phyloP scores from a whole-genome alignment of 1,140 invertebrate species.

The Sitobion miscanthi region DNA sequence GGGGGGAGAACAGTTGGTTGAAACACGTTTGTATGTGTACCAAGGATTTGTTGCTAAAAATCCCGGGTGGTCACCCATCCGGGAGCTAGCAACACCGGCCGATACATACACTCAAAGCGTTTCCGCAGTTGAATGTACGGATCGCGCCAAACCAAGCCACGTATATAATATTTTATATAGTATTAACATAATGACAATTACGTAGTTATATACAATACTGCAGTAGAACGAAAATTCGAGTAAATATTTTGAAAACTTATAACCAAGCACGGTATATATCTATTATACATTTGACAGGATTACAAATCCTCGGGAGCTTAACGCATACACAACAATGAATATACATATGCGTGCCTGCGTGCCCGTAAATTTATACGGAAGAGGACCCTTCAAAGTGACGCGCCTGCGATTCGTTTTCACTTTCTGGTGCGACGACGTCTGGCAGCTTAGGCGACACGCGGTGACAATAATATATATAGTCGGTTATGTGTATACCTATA shows the following conservation, averaged over 20 bases:
- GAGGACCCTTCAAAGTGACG: background rate
- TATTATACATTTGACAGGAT: background rate
- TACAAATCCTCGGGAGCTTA: background rate
- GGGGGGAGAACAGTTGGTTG: too few relatives aligned
- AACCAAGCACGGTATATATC: background rate
- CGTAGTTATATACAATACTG: background rate
- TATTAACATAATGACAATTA: background rate
- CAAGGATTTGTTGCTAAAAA: too few relatives aligned
- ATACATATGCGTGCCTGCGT: background rate
- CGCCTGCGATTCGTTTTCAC: constrained; percentile 28
- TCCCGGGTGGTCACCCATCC: too few relatives aligned
- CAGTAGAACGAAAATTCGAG: background rate
- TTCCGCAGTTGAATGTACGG: too few relatives aligned
- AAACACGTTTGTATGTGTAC: too few relatives aligned
- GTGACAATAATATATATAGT: background rate
- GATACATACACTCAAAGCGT: too few relatives aligned
- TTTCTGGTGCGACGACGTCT: constrained; percentile 1
- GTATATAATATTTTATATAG: background rate
- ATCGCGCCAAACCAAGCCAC: too few relatives aligned
- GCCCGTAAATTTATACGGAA: background rate
- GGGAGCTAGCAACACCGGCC: too few relatives aligned
- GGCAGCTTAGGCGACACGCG: background rate
- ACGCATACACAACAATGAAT: background rate
- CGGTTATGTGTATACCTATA: too few relatives aligned
- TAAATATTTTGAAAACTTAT: constrained; percentile 4